Percentiles rank a stretch among this genome's conserved stretches.
Evolutionary conservation across 2,797 vertebrate genomes (phyloP).

Genomic region (Clarias pachynema): DNA sequence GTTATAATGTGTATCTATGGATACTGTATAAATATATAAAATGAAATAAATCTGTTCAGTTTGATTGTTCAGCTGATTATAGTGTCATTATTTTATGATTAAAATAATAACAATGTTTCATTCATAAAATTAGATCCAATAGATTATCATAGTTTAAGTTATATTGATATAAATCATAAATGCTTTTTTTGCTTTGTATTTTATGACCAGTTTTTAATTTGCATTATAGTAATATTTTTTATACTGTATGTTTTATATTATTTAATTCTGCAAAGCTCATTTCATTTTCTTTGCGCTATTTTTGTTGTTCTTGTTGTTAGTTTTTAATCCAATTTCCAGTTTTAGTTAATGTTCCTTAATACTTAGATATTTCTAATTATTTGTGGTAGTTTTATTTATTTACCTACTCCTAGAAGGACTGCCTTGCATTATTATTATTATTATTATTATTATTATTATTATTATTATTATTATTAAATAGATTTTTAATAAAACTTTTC

Average conservation of each 20-base stretch:
- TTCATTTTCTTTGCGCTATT: neutral
- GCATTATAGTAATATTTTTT: neutral
- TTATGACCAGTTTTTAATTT: neutral
- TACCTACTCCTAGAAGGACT: neutral
- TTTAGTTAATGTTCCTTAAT: neutral
- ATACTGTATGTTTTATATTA: no score
- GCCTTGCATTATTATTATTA: neutral
- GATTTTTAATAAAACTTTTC: neutral
- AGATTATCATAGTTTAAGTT: neutral
- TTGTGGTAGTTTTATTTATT: neutral
- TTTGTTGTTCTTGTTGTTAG: neutral
- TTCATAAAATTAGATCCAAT: neutral
- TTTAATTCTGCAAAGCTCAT: no score
- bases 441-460: neutral
- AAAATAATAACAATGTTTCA: no score
- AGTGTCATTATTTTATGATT: neutral
- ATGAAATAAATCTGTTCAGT: neutral
- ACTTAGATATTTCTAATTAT: neutral
- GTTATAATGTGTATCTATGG: neutral
- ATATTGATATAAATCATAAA: neutral
- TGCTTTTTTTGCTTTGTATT: neutral
- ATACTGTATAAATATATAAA: no score
- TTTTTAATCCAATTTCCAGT: neutral
- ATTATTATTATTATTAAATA: neutral
- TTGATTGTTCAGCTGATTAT: neutral